These are phyloP conservation scores for Scarus forsteni DNA, from an alignment of 2,797 vertebrate species.

Conservation along the genomic window DNA sequence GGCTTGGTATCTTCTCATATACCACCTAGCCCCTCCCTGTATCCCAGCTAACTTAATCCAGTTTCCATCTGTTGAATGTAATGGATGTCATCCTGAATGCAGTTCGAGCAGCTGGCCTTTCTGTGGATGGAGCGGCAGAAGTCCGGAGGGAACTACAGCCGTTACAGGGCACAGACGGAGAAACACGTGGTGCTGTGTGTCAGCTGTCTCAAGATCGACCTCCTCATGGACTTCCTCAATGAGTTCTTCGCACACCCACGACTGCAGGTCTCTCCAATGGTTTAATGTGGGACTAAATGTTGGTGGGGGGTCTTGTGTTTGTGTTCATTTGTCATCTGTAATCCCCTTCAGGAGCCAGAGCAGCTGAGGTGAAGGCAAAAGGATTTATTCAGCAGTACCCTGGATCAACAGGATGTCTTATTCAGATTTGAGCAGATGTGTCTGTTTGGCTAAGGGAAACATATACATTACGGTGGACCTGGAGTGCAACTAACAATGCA, in stretches of 20 bases:
- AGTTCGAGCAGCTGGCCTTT: slow-evolving; percentile 91
- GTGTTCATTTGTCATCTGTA: slow-evolving; percentile 46
- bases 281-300: slow-evolving; percentile 36
- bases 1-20: slow-evolving; percentile 39
- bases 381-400: slow-evolving; percentile 63
- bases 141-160: slow-evolving; percentile 89
- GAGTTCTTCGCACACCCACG: slow-evolving; percentile 90
- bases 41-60: slow-evolving; percentile 60
- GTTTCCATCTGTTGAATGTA: slow-evolving; percentile 71
- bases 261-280: slow-evolving; percentile 80
- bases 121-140: slow-evolving; percentile 91
- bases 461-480: too few species aligned
- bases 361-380: slow-evolving; percentile 60
- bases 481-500: too few species aligned
- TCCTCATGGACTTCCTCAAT: slow-evolving; percentile 91
- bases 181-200: slow-evolving; percentile 90
- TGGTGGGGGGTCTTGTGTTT: slow-evolving; percentile 18
- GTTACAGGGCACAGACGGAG: slow-evolving; percentile 89
- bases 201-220: slow-evolving; percentile 89
- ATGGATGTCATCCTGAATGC: slow-evolving; percentile 51
- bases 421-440: slow-evolving; percentile 53
- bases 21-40: slow-evolving; percentile 48
- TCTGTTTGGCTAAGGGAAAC: slow-evolving; percentile 30
- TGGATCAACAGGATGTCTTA: slow-evolving; percentile 49
- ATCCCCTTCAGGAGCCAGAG: slow-evolving; percentile 58